These are phyloP conservation scores for Coleophora deauratella DNA, from an alignment of 2,888 invertebrate species.

Conservation along the genomic window DNA sequence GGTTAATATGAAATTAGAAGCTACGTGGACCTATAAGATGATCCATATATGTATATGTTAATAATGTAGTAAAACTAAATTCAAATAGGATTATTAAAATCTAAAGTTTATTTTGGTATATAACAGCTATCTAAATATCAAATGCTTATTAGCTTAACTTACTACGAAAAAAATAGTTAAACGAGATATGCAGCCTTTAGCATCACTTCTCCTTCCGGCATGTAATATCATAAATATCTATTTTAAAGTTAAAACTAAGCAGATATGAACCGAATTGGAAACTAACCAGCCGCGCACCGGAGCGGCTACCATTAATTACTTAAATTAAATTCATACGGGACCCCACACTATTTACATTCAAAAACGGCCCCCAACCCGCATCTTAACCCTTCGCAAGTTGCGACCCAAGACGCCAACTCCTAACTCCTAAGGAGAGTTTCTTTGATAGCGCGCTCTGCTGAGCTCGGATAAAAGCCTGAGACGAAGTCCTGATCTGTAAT, in stretches of 20 bases:
- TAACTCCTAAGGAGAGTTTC: slow-evolving; percentile 69
- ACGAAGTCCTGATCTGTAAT: slow-evolving; percentile 73
- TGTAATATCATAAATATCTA: no score
- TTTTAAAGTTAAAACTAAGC: not conserved
- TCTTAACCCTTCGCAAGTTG: slow-evolving; percentile 67
- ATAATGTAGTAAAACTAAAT: no score
- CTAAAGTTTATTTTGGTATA: no score
- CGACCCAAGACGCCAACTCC: slow-evolving; percentile 68
- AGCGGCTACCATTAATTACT: slow-evolving; percentile 66
- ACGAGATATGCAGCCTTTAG: no score
- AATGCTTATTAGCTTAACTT: no score
- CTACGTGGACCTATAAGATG: slow-evolving; percentile 1
- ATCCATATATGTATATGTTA: slow-evolving; percentile 3
- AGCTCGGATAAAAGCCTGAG: slow-evolving; percentile 68
- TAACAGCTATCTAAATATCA: no score
- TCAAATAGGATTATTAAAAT: no score
- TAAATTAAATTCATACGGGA: slow-evolving; percentile 72
- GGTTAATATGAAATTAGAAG: slow-evolving; percentile 46
- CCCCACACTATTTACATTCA: slow-evolving; percentile 69
- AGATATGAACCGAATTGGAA: slow-evolving; percentile 3
- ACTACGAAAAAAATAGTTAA: no score
- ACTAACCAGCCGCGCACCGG: slow-evolving; percentile 12
- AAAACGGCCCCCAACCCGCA: slow-evolving; percentile 65
- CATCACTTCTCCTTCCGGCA: no score
- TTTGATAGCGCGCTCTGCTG: slow-evolving; percentile 72